A percentile compares a stretch with the other conserved stretches of the same genome.
These are phyloP conservation scores for Sebastes steindachneri DNA, from an alignment of 2,797 vertebrate species.

Conservation along the genomic window DNA sequence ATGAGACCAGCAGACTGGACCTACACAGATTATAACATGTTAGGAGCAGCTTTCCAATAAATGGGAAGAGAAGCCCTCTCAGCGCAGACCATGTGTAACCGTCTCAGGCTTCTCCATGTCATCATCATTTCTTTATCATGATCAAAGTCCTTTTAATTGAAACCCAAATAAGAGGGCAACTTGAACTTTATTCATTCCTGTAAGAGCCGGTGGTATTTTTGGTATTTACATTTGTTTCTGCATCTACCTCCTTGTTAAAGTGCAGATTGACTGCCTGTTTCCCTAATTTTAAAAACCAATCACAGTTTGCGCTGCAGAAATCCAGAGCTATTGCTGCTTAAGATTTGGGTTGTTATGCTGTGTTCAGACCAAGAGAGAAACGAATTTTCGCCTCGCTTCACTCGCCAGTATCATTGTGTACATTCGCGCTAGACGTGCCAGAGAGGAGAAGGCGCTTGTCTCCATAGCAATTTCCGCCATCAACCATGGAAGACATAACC, in stretches of 20 bases:
- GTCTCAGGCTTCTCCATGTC: background rate
- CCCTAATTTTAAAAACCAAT: background rate
- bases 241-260: background rate
- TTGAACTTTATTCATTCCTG: background rate
- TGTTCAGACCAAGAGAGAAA: too few relatives aligned
- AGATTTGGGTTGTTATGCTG: slow-evolving; percentile 27
- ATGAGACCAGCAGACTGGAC: background rate
- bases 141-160: background rate
- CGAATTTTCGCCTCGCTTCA: too few relatives aligned
- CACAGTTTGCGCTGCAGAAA: background rate
- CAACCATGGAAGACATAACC: too few relatives aligned
- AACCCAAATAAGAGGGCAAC: background rate
- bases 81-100: background rate
- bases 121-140: background rate
- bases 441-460: too few relatives aligned
- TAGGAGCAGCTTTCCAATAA: background rate
- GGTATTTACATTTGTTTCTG: background rate
- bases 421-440: too few relatives aligned
- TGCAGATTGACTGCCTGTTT: background rate
- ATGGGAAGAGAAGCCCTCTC: background rate
- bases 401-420: too few relatives aligned
- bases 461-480: too few relatives aligned
- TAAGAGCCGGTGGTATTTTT: background rate
- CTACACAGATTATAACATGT: background rate
- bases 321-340: slow-evolving; percentile 15